phyloP scores from a whole-genome alignment of 30 jellyfish, hydroid and myxozoan species.

The Chrysaora quinquecirrha region DNA sequence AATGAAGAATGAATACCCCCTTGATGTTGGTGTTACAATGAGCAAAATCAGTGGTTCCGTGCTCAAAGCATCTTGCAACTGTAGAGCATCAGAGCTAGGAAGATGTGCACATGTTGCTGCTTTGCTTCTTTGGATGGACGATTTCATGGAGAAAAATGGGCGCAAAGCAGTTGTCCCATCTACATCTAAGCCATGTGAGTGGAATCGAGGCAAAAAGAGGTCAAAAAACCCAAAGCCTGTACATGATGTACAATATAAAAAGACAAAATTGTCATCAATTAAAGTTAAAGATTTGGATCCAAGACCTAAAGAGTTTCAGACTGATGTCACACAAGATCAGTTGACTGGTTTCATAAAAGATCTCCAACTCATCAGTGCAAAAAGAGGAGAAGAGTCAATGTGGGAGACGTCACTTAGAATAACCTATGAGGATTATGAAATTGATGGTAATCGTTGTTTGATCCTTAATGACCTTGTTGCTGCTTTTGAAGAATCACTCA shows the following conservation, averaged over 20 bases:
- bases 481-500: constrained; percentile 9
- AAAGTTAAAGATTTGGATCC: constrained; percentile 45
- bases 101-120: constrained; percentile 80
- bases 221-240: constrained; percentile 33
- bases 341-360: background rate
- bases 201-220: constrained; percentile 71
- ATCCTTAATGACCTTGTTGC: background rate
- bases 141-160: constrained; percentile 30
- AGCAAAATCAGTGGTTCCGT: constrained; percentile 50
- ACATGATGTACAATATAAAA: constrained; percentile 27
- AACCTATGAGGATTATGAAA: constrained; percentile 31
- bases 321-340: background rate
- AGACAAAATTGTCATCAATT: background rate
- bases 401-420: constrained; percentile 56
- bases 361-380: constrained; percentile 1
- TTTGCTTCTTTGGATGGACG: constrained; percentile 9
- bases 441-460: background rate
- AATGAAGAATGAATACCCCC: constrained; percentile 42
- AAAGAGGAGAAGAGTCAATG: constrained; percentile 21
- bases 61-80: constrained; percentile 20
- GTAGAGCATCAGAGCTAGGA: constrained; percentile 45
- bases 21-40: constrained; percentile 8
- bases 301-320: constrained; percentile 24
- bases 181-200: constrained; percentile 54
- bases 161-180: constrained; percentile 22